Conservation (phyloP, 2,888 invertebrate genomes). For the Machimus atricapillus region DNA sequence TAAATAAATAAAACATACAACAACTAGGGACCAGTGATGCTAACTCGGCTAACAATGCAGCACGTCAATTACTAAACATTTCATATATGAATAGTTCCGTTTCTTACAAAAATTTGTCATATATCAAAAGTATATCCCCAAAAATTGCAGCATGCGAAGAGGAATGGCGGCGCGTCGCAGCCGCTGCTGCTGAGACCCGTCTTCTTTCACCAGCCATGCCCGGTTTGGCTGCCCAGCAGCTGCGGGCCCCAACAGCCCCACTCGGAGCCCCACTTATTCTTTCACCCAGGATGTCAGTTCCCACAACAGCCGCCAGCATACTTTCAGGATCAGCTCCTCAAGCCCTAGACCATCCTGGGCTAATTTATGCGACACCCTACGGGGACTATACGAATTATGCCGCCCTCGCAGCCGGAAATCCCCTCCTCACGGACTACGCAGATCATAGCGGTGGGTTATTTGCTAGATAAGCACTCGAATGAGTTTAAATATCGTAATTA, state of each 20-base stretch:
- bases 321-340: constrained; percentile 68
- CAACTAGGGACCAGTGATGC: neutral
- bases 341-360: constrained; percentile 73
- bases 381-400: constrained; percentile 91
- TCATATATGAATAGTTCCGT: neutral
- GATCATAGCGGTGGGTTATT: constrained; percentile 97
- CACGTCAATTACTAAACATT: constrained; percentile 14
- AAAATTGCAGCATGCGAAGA: constrained; percentile 75
- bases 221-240: constrained; percentile 70
- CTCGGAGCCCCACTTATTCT: constrained; percentile 90
- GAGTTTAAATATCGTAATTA: neutral
- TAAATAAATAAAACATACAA: neutral
- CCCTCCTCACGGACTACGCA: constrained; percentile 84
- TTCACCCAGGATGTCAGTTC: constrained; percentile 86
- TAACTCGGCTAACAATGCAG: constrained; percentile 15
- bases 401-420: constrained; percentile 78
- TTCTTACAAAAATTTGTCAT: constrained; percentile 30
- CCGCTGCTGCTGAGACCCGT: constrained; percentile 81
- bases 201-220: constrained; percentile 69
- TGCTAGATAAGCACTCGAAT: constrained; percentile 71
- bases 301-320: constrained; percentile 75
- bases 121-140: constrained; percentile 38
- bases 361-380: constrained; percentile 84
- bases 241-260: constrained; percentile 76
- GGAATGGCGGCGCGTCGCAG: constrained; percentile 84